phyloP scores from a whole-genome alignment of 2,113 vertebrate genomes.

The Mustela nigripes region DNA sequence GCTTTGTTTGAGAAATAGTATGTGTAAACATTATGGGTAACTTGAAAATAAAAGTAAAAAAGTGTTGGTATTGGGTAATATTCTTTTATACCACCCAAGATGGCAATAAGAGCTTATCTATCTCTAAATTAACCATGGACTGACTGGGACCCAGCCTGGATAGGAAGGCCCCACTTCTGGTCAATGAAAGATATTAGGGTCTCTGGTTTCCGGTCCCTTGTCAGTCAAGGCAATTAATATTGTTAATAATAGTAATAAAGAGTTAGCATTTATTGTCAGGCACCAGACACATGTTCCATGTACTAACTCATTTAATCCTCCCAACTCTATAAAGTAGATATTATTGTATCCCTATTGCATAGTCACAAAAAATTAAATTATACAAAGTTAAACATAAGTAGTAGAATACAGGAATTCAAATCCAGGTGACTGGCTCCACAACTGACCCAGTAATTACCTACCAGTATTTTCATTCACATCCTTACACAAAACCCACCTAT shows the following conservation, averaged over 20 bases:
- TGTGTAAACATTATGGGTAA: neutral
- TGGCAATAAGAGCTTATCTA: neutral
- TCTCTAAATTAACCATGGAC: neutral
- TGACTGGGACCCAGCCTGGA: neutral
- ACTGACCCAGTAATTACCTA: neutral
- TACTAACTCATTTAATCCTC: conserved; percentile 43
- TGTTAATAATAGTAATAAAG: neutral
- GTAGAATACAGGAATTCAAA: conserved; percentile 38
- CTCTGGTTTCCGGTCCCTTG: neutral
- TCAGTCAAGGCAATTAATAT: neutral
- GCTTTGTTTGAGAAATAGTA: conserved; percentile 21
- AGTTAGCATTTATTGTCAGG: neutral
- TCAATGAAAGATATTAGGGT: neutral
- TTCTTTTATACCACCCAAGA: neutral
- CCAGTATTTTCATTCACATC: conserved; percentile 30
- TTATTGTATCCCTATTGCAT: neutral
- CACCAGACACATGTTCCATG: neutral
- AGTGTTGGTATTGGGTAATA: neutral
- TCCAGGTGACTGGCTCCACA: neutral
- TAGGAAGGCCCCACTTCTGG: neutral
- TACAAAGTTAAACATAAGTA: neutral
- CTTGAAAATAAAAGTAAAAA: conserved; percentile 33
- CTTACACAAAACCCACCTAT: neutral
- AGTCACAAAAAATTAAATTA: conserved; percentile 1
- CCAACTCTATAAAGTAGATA: neutral